Conservation (phyloP, 2,797 vertebrate species). For the Merluccius polli region DNA sequence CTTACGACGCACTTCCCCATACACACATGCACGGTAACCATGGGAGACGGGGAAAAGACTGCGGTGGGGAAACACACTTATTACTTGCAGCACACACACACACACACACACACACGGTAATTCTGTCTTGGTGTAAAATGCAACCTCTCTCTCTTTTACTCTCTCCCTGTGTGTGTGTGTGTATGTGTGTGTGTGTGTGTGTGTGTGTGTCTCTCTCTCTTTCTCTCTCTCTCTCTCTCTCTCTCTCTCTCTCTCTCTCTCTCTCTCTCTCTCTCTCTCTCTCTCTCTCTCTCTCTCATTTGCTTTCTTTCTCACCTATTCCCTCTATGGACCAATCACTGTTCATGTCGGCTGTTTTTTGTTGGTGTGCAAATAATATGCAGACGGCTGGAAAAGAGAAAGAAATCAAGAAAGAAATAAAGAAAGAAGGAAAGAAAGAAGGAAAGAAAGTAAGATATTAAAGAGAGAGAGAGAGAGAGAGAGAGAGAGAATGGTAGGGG, state of each 20-base stretch:
- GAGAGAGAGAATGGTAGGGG: neutral
- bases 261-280: too few relatives aligned
- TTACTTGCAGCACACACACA: conserved; percentile 19
- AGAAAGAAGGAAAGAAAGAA: neutral
- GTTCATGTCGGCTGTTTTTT: conserved; percentile 3
- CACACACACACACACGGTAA: conserved; percentile 13
- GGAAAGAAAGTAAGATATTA: conserved; percentile 10
- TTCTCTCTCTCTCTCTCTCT: neutral
- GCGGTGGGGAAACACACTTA: conserved; percentile 36
- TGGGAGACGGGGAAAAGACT: conserved; percentile 24
- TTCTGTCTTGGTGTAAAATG: conserved; percentile 6
- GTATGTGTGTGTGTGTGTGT: too few relatives aligned
- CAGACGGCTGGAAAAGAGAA: neutral
- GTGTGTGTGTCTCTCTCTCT: too few relatives aligned
- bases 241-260: neutral
- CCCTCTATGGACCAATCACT: conserved; percentile 12
- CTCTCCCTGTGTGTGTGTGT: too few relatives aligned
- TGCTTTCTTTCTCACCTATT: neutral
- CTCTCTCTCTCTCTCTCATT: neutral
- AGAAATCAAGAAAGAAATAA: neutral
- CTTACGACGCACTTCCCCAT: neutral
- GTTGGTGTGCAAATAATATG: conserved; percentile 9
- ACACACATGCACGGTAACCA: conserved; percentile 8
- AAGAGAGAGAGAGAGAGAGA: neutral
- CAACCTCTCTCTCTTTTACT: neutral